Evolutionary conservation across 2,888 invertebrate species (phyloP).

Genomic region (Calameuta idolon): DNA sequence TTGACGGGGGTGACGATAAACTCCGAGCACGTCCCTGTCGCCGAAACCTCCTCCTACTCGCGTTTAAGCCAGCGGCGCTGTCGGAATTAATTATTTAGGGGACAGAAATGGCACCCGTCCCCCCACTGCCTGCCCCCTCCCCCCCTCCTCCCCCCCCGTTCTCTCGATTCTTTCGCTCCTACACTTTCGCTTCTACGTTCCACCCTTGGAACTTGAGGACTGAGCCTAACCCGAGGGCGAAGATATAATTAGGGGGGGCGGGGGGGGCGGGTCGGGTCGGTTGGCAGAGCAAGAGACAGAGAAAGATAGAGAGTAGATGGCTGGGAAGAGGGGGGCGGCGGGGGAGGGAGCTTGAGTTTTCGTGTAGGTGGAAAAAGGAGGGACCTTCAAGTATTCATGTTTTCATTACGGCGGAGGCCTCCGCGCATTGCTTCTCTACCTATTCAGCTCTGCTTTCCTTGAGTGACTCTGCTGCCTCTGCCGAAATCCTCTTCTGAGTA

Average conservation of each 20-base stretch:
- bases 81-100: constrained; percentile 68
- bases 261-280: constrained; percentile 28
- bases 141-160: constrained; percentile 32
- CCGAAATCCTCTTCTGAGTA: neutral
- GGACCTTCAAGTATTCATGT: constrained; percentile 66
- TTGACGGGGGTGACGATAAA: neutral
- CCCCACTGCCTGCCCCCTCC: constrained; percentile 5
- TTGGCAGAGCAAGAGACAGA: constrained; percentile 11
- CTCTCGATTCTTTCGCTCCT: constrained; percentile 49
- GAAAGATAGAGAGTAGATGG: neutral
- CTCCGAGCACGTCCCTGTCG: constrained; percentile 41
- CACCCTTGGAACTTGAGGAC: constrained; percentile 40
- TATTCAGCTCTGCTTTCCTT: constrained; percentile 5
- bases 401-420: constrained; percentile 61
- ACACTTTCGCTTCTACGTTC: constrained; percentile 20
- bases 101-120: constrained; percentile 64
- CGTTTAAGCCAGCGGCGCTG: constrained; percentile 63
- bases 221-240: constrained; percentile 57
- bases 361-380: constrained; percentile 8
- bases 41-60: constrained; percentile 34
- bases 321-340: constrained; percentile 8
- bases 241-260: constrained; percentile 65
- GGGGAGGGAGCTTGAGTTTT: constrained; percentile 15
- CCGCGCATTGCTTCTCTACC: constrained; percentile 14
- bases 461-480: constrained; percentile 43